phyloP scores from a whole-genome alignment of 2,797 vertebrate species.

The Hoplostethus atlanticus region DNA sequence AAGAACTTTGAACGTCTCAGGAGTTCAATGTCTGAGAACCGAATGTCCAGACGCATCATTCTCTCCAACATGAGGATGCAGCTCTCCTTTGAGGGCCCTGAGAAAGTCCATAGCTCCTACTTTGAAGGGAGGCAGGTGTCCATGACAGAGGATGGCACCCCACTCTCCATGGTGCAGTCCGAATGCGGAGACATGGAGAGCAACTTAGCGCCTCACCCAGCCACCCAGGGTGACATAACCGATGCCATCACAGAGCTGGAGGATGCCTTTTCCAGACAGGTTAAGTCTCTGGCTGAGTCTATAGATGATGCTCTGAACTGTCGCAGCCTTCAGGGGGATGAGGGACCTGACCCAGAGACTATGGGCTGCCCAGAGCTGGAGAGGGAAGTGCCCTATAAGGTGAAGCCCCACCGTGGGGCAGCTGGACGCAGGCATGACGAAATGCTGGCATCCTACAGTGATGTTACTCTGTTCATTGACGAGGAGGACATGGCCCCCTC shows the following conservation, averaged over 20 bases:
- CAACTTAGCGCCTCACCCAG: constrained; percentile 85
- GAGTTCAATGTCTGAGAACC: constrained; percentile 99
- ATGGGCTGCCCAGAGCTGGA: constrained; percentile 83
- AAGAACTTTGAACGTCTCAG: constrained; percentile 98
- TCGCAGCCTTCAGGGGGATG: constrained; percentile 92
- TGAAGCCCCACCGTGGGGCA: constrained; percentile 82
- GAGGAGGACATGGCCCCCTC: constrained; percentile 95
- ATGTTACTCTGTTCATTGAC: constrained; percentile 96
- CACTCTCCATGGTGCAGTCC: constrained; percentile 84
- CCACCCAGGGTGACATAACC: constrained; percentile 87
- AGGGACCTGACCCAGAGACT: constrained; percentile 83
- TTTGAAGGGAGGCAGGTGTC: constrained; percentile 96
- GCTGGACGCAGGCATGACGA: constrained; percentile 90
- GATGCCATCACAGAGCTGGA: constrained; percentile 97
- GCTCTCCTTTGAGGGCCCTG: constrained; percentile 97
- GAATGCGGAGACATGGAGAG: constrained; percentile 87
- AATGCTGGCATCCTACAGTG: constrained; percentile 93
- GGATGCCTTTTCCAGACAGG: constrained; percentile 96
- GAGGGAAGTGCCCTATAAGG: constrained; percentile 80
- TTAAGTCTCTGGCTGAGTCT: constrained; percentile 96
- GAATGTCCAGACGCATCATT: constrained; percentile 97
- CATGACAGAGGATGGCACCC: constrained; percentile 89
- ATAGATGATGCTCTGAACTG: constrained; percentile 97
- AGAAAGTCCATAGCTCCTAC: constrained; percentile 95
- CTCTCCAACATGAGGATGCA: constrained; percentile 99